Evolutionary conservation across 2,113 vertebrate species (phyloP), one percentile per base, ranked within the genome.

Genomic region (Gnathonemus echidnorhynchus): DNA sequence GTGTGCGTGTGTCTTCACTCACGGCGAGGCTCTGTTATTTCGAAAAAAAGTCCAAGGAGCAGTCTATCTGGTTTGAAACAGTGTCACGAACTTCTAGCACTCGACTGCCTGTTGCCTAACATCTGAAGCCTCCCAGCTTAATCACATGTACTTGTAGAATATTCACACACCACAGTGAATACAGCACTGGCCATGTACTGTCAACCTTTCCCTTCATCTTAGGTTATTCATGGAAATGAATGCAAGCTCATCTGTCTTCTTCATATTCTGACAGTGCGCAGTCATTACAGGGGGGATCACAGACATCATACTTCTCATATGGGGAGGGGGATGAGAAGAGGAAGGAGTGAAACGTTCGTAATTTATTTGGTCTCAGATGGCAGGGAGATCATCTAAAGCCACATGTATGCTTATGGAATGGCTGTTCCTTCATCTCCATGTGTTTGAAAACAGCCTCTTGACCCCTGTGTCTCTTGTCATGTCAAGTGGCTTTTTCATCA

Each of bases 401-500:
- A 17, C 66, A 48, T 24, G 89, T n/a, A 85, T 42, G 86, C 42
- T 31, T 5, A 42, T 21, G 13, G 74, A 10, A 45, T 5, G 39
- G 39, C 52, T 21, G 56, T 74, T 49, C 31, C 48, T 74, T 42
- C 52, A 52, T 87, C 46, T 39, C 45, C 84, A 74, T 87, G 66
- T 70, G 21, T 90, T 84, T 66, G 13, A 85, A 48, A 86, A 39
- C 53, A 90, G 56, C 58, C 89, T 52, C 89, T 88, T 89, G 74
- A 89, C 77, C 80, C 31, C 50, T 1, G 56, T 86, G 89, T 31
- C 77, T 62, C 89, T 89, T 27, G 24, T 62, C 48, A 89, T 89
- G 89, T 89, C 77, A 86, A 86, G 89, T 89, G 89, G 27, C 45
- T 70, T 45, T 83, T 89, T 89, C 39, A 85, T 15, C 77, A 89